Base-by-base conservation (phyloP, 1,140 invertebrate genomes). In the Goniozus legneri region DNA sequence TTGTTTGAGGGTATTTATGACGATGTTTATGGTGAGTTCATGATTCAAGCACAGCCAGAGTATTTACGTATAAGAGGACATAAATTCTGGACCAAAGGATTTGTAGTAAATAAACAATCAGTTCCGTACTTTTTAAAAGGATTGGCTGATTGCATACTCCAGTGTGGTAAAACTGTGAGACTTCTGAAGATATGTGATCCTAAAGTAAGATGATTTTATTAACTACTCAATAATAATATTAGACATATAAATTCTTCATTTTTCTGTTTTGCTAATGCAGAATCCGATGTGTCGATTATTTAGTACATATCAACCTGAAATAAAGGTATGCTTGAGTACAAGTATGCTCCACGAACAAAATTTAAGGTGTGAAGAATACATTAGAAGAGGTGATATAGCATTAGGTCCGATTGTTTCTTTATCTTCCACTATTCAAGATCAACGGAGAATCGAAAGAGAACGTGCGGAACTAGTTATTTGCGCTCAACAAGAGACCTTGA, bases 1-100 rank as follows among this genome's bases (percentile, higher is more conserved):
- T 77, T 84, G 54, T 84, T 84, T 45, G 80, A 83, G 61, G 82
- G 82, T 1, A 73, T 77, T 44, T 69, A 80, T 24, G 75, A 81
- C 13, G 81, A 83, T 52, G 50, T 70, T 39, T 80, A 77, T 37
- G 76, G 77, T 41, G 82, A 84, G 56, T 84, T 84, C 52, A 83
- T 83, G 67, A 82, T 84, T 41, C 73, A 76, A 48, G 74, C 76
- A 27, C 75, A 76, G 39, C 64, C 64, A 12, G 73, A 79, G 30
- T 80, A 80, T 50, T 63, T 81, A 8, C 75, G 79, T 18, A 73
- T 69, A 8, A 71, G 76, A 13, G 76, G 73, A 0, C 80, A 81
- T 36, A 69, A 75, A 27, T 83, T 82, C 56, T 84, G 81, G 82
- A 81, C 81, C 8, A 79, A 80, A 54, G 79, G 78, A 1, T 83